A percentile compares a stretch with the other conserved stretches of the same genome.
These are phyloP conservation scores for Melierax canorus DNA, from an alignment of 2,113 vertebrate species.

Conservation along the genomic window DNA sequence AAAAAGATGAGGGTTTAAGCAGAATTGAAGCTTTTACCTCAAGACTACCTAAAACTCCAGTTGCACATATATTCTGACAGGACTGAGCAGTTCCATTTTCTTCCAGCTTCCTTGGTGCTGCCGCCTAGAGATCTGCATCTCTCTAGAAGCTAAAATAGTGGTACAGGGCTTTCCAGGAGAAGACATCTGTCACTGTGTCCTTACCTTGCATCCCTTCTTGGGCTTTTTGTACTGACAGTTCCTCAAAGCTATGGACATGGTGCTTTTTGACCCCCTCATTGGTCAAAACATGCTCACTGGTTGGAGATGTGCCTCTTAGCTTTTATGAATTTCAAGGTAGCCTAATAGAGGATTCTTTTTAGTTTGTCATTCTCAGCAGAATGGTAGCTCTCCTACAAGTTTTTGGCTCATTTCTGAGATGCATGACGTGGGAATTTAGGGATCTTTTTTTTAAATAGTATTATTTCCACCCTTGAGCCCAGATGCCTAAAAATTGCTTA, in stretches of 20 bases:
- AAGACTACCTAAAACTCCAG: not conserved
- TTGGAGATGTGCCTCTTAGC: not conserved
- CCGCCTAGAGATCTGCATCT: accelerated
- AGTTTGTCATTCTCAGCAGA: not conserved
- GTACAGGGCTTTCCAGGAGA: not conserved
- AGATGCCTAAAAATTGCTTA: not conserved
- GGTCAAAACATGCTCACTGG: not conserved
- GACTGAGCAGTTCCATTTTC: not conserved
- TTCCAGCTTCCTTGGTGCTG: not conserved
- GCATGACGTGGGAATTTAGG: not conserved
- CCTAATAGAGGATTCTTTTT: not conserved
- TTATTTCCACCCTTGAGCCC: not conserved
- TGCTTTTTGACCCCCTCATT: accelerated
- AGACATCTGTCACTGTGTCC: not conserved
- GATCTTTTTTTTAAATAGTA: not conserved
- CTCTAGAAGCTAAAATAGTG: not conserved
- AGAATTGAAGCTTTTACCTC: not conserved
- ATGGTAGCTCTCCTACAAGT: not conserved
- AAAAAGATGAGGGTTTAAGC: not conserved
- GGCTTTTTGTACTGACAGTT: not conserved
- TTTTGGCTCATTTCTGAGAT: not conserved
- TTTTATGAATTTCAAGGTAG: not conserved
- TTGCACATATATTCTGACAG: not conserved
- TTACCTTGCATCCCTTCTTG: not conserved
- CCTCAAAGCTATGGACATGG: accelerated